phyloP scores from a whole-genome alignment of 1,140 invertebrate species.

The Drosophila kohkoa region DNA sequence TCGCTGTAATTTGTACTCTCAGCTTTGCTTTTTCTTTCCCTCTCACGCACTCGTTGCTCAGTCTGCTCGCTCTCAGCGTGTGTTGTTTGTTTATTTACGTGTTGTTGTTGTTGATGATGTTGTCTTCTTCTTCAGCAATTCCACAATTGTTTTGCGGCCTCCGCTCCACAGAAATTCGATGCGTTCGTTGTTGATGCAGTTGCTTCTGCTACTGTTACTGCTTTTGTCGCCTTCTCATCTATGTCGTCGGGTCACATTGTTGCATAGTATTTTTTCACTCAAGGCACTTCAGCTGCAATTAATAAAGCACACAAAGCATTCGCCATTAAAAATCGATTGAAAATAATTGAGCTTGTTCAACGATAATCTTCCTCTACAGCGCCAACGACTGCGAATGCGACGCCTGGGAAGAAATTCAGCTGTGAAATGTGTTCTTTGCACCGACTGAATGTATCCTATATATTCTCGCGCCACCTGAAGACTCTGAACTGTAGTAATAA shows the following conservation, averaged over 20 bases:
- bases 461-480: no score
- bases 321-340: slow-evolving; percentile 46
- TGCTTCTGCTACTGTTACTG: slow-evolving; percentile 25
- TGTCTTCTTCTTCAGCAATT: slow-evolving; percentile 25
- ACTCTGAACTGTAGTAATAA: no score
- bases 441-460: no score
- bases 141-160: slow-evolving; percentile 19
- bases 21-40: background rate
- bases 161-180: slow-evolving; percentile 11
- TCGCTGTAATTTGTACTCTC: background rate
- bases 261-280: slow-evolving; percentile 50
- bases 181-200: slow-evolving; percentile 9
- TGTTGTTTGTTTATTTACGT: slow-evolving; percentile 12
- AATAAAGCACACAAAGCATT: slow-evolving; percentile 1
- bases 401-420: slow-evolving; percentile 28
- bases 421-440: background rate
- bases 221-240: slow-evolving; percentile 28
- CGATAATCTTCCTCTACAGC: slow-evolving; percentile 1
- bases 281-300: slow-evolving; percentile 58
- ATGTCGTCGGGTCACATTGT: slow-evolving; percentile 61
- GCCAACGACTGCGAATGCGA: no score
- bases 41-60: slow-evolving; percentile 30
- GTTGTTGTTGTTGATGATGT: no score
- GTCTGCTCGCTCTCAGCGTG: slow-evolving; percentile 43
- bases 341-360: slow-evolving; percentile 36